Evolutionary conservation across 2,888 invertebrate species (phyloP), one percentile per base, ranked within the genome.

Genomic region (Laothoe populi): DNA sequence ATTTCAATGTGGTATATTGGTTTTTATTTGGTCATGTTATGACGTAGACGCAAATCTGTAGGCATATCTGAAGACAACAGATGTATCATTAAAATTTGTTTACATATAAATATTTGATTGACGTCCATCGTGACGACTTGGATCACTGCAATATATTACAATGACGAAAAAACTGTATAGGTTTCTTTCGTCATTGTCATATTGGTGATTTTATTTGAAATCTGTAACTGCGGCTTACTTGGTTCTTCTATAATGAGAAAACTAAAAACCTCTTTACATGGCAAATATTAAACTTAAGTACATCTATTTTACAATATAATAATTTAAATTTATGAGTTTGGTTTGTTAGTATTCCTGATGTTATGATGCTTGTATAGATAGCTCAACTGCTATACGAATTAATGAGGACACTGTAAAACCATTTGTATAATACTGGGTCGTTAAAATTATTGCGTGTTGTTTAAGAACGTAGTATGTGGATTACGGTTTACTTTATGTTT

Each of bases 401-500:
- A 53, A 53, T 53, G 53, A 53, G 19, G 35, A 19, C 31, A 35
- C 19, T 19, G 11, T 44, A 53, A 53, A 53, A 53, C 53, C 53
- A 53, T 31, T 35, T 49, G 49, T 26, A 31, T 16, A n/a, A 31
- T 53, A 31, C 53, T 11, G 53, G 19, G 19, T 53, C 49, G 49
- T 49, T 26, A 35, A 53, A 53, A 53, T 35, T 53, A 53, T 53
- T 35, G 53, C 53, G 31, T 16, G 31, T 53, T 19, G 19, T 53
- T 19, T 35, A 19, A 35, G 35, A 53, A 53, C 19, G 35, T 31
- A 4, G 44, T 44, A 53, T 53, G 53, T 53, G 19, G 35, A 19
- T 53, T 53, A 19, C 35, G 53, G 31, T 53, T 53, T 19, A 53
- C 35, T 53, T 53, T 53, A 53, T 53, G 19, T 19, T 35, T n/a